Evolutionary conservation across 2,797 vertebrate species (phyloP).

Genomic region (Xenopus petersii): DNA sequence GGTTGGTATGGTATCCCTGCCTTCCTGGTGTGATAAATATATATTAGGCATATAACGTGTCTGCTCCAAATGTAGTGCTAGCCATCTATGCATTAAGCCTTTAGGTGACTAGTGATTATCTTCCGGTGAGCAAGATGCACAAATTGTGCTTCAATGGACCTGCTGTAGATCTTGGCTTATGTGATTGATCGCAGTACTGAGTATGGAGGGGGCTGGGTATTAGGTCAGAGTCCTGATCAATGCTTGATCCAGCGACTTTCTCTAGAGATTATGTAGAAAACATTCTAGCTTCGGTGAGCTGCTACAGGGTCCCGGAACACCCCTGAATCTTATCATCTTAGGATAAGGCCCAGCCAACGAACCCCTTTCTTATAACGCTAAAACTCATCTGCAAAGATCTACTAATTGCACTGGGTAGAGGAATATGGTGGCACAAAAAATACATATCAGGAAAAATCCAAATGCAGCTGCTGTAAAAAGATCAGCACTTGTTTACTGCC

Average conservation of each 20-base stretch:
- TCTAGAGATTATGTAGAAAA: slow-evolving; percentile 1
- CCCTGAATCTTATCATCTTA: not conserved
- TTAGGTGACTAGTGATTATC: slow-evolving; percentile 2
- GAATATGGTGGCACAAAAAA: not conserved
- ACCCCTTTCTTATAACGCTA: not conserved
- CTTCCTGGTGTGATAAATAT: no score
- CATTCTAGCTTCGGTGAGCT: not conserved
- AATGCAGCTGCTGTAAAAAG: not conserved
- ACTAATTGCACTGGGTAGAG: not conserved
- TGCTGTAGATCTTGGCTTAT: slow-evolving; percentile 1
- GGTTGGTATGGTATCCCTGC: no score
- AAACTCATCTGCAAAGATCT: slow-evolving; percentile 7
- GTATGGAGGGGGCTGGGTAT: slow-evolving; percentile 8
- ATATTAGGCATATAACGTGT: no score
- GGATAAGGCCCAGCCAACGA: not conserved
- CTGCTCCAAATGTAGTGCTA: no score
- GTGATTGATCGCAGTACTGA: slow-evolving; percentile 30
- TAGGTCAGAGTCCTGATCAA: slow-evolving; percentile 20
- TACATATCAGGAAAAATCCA: not conserved
- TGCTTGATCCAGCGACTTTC: slow-evolving; percentile 19
- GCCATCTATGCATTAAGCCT: not conserved
- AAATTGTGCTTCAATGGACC: not conserved
- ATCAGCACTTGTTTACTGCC: slow-evolving; percentile 15
- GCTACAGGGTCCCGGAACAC: not conserved
- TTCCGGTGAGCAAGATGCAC: slow-evolving; percentile 1